These are phyloP conservation scores for Atherinosoma microstoma DNA, from an alignment of 2,797 vertebrate species.

Conservation along the genomic window DNA sequence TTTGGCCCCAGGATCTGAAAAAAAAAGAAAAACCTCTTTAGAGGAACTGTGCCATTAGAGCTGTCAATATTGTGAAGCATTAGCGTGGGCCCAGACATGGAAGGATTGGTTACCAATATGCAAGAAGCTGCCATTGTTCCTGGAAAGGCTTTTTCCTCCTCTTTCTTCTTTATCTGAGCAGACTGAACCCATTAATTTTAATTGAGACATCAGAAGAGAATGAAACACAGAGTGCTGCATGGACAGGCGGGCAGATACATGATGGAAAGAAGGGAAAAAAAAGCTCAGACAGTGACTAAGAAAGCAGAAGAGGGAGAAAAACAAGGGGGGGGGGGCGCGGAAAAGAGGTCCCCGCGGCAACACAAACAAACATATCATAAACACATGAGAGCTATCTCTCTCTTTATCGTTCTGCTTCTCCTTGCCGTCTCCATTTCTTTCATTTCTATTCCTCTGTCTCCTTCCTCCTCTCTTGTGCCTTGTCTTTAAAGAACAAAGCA, in stretches of 20 bases:
- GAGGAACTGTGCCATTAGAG: conserved; percentile 55
- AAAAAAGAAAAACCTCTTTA: conserved; percentile 30
- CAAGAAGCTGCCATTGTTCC: conserved; percentile 67
- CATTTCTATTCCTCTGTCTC: conserved; percentile 46
- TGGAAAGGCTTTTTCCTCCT: conserved; percentile 60
- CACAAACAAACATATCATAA: conserved; percentile 78
- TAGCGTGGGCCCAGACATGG: conserved; percentile 52
- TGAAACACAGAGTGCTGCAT: conserved; percentile 62
- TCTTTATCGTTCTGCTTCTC: conserved; percentile 57
- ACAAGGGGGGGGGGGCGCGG: conserved; percentile 38
- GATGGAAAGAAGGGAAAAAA: conserved; percentile 37
- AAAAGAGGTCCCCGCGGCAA: conserved; percentile 67
- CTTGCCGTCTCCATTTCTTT: conserved; percentile 31
- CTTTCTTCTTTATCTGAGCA: conserved; percentile 72
- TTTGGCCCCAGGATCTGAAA: conserved; percentile 29
- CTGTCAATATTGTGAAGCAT: conserved; percentile 70
- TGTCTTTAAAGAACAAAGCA: conserved; percentile 72
- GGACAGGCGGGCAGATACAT: conserved; percentile 69
- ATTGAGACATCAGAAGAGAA: conserved; percentile 76
- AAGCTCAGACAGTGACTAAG: conserved; percentile 40
- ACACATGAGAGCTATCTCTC: conserved; percentile 69
- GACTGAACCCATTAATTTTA: conserved; percentile 77
- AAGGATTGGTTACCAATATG: conserved; percentile 68
- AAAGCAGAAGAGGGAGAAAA: conserved; percentile 23
- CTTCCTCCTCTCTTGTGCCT: conserved; percentile 49